Conservation (phyloP, 2,888 invertebrate species). For the Cerastis leucographa region DNA sequence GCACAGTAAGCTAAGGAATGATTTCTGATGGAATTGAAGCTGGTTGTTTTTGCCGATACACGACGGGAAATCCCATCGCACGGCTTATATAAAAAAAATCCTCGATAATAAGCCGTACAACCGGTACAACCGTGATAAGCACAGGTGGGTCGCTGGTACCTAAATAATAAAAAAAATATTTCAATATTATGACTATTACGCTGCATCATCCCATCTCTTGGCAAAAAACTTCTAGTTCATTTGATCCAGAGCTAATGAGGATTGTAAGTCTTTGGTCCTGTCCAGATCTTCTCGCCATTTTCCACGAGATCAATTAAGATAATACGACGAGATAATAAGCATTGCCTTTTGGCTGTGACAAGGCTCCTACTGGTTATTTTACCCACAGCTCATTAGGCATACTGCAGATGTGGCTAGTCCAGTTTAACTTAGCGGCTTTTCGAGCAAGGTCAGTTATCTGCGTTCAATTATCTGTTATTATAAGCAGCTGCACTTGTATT, state of each 20-base stretch:
- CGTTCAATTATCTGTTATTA: not conserved
- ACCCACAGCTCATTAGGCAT: not conserved
- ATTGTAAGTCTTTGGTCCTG: not conserved
- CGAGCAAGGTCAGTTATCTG: not conserved
- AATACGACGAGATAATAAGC: no score
- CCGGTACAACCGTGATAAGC: no score
- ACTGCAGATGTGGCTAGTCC: not conserved
- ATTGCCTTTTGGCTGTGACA: not conserved
- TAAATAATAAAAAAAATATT: not conserved
- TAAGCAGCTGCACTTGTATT: constrained; percentile 8
- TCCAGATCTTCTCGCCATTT: not conserved
- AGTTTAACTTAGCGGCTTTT: not conserved
- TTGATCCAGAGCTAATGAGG: not conserved
- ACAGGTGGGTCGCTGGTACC: not conserved
- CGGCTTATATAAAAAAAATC: no score
- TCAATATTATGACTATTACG: not conserved
- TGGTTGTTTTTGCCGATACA: not conserved
- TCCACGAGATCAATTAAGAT: no score
- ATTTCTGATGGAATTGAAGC: not conserved
- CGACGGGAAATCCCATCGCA: not conserved
- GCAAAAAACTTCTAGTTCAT: not conserved
- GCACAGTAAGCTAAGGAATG: no score
- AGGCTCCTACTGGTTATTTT: not conserved
- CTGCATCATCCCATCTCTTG: not conserved
- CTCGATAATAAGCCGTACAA: no score